These are phyloP conservation scores for Ericerus pela DNA, from an alignment of 1,140 invertebrate genomes.

Conservation along the genomic window DNA sequence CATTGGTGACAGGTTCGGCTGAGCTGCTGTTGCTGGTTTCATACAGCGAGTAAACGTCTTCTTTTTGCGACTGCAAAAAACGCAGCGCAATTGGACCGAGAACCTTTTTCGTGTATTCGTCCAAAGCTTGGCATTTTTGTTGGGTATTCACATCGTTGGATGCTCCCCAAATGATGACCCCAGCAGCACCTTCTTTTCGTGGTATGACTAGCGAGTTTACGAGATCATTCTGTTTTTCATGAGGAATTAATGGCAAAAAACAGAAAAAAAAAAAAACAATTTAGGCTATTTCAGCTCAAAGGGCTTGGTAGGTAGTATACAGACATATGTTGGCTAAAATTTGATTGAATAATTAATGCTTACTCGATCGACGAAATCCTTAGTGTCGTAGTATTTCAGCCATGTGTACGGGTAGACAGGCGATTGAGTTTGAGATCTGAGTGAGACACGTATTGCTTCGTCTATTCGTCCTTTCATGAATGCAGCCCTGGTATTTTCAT, in stretches of 20 bases:
- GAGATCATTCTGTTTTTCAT: constrained; percentile 37
- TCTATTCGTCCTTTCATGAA: constrained; percentile 43
- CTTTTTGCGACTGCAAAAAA: not conserved
- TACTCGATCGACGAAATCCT: constrained; percentile 24
- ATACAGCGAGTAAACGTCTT: not conserved
- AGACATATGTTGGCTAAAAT: not conserved
- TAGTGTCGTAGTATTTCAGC: constrained; percentile 49
- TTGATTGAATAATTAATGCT: constrained; percentile 15
- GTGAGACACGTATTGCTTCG: constrained; percentile 41
- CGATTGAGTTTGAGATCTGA: constrained; percentile 22
- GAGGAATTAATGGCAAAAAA: not conserved
- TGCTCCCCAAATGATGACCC: constrained; percentile 56
- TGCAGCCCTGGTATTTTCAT: constrained; percentile 33
- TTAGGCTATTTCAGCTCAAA: not conserved
- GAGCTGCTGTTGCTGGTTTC: no score
- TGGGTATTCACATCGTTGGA: constrained; percentile 48
- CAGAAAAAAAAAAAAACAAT: not conserved
- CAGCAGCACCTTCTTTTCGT: constrained; percentile 38
- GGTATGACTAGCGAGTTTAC: constrained; percentile 37
- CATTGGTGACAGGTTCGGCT: no score
- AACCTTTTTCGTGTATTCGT: constrained; percentile 39
- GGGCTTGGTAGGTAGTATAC: not conserved
- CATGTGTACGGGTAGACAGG: constrained; percentile 48
- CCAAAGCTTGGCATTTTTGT: constrained; percentile 42
- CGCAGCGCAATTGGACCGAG: constrained; percentile 37